Conservation (phyloP, 2,888 invertebrate species). For the Drosophila flavopinicola region DNA sequence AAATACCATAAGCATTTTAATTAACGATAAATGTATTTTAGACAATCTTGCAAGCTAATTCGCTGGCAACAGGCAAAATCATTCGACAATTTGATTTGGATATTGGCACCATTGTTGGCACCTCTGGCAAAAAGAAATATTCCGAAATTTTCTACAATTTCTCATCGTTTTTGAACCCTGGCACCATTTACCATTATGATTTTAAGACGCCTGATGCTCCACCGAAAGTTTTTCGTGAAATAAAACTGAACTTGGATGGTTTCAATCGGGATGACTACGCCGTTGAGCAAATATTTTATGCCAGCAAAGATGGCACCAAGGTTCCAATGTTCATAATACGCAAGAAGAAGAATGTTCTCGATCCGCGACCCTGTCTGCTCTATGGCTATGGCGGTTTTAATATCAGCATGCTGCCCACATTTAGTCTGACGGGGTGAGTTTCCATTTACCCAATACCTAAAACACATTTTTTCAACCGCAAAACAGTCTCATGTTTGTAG, state of each 20-base stretch:
- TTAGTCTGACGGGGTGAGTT: constrained; percentile 90
- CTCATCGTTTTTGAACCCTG: constrained; percentile 96
- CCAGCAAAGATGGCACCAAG: constrained; percentile 95
- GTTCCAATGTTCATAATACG: constrained; percentile 98
- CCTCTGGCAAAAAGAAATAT: constrained; percentile 93
- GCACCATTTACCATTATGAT: constrained; percentile 92
- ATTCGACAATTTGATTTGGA: constrained; percentile 91
- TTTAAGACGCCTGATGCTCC: constrained; percentile 87
- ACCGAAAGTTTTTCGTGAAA: constrained; percentile 91
- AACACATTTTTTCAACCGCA: background rate
- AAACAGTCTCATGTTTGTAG: constrained; percentile 90
- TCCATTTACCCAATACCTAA: constrained; percentile 44
- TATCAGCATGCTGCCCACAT: constrained; percentile 94
- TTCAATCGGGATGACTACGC: constrained; percentile 92
- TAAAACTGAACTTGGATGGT: constrained; percentile 91
- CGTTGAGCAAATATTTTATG: constrained; percentile 95
- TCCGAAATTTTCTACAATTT: constrained; percentile 97
- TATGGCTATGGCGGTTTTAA: constrained; percentile 99
- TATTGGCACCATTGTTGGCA: constrained; percentile 93
- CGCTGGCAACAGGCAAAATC: constrained; percentile 89
- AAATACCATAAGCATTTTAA: accelerated
- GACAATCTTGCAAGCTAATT: constrained; percentile 93
- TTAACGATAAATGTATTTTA: constrained; percentile 82
- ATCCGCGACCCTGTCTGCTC: constrained; percentile 90
- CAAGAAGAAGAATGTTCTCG: constrained; percentile 86